Conservation (phyloP, 2,113 vertebrate species). For the Axis porcinus region DNA sequence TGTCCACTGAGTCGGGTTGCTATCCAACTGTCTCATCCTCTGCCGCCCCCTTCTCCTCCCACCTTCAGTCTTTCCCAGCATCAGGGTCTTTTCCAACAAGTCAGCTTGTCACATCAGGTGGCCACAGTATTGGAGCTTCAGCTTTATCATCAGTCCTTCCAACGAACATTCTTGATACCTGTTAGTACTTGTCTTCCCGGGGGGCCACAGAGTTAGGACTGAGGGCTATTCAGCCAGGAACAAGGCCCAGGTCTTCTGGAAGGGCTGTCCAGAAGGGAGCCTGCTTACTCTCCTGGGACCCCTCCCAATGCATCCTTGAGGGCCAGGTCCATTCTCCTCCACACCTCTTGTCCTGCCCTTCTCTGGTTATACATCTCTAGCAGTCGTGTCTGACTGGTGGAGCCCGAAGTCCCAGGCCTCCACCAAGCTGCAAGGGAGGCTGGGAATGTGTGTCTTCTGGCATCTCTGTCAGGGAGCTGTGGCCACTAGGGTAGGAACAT, state of each 20-base stretch:
- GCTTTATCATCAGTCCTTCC: neutral
- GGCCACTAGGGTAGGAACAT: neutral
- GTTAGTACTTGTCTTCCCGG: neutral
- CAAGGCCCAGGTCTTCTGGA: neutral
- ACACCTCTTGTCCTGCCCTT: neutral
- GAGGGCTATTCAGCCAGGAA: neutral
- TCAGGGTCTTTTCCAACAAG: neutral
- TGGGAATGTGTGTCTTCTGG: neutral
- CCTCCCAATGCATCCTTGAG: neutral
- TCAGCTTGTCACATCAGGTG: neutral
- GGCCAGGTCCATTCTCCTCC: neutral
- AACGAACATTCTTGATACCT: neutral
- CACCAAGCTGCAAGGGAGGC: neutral
- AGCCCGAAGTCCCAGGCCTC: neutral
- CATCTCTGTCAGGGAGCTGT: accelerated
- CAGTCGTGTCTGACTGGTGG: neutral
- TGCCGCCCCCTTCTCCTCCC: neutral
- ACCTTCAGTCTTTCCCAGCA: neutral
- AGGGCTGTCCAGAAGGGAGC: neutral
- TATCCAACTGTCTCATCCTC: neutral
- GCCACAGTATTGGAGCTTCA: neutral
- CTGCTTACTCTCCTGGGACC: neutral
- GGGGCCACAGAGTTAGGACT: neutral
- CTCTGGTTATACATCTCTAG: neutral
- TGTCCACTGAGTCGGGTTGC: neutral